Conservation (phyloP, 2,113 vertebrate species). For the Tapirus terrestris region DNA sequence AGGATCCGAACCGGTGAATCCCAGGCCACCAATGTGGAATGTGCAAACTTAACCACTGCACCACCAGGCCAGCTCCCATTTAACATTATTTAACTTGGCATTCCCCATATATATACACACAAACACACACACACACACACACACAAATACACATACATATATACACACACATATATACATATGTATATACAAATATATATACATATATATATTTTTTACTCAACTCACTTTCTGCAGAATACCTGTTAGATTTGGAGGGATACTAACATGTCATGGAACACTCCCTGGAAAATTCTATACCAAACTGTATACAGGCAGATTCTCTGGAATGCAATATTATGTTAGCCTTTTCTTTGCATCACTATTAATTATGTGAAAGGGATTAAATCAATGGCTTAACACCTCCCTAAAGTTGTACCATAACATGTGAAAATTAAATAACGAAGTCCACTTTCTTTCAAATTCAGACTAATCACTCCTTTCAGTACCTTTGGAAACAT, state of each 20-base stretch:
- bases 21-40: too few relatives aligned
- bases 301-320: neutral
- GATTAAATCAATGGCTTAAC: neutral
- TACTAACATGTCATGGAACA: neutral
- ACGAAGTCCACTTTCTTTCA: neutral
- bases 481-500: neutral
- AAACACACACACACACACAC: too few relatives aligned
- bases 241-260: neutral
- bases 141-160: too few relatives aligned
- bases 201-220: too few relatives aligned
- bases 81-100: neutral
- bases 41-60: too few relatives aligned
- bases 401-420: neutral
- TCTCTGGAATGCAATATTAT: neutral
- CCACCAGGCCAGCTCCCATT: neutral
- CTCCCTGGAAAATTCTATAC: neutral
- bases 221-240: neutral
- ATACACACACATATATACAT: too few relatives aligned
- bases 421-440: neutral
- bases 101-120: neutral
- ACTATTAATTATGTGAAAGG: neutral
- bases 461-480: neutral
- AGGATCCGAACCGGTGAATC: too few relatives aligned
- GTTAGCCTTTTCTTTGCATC: neutral
- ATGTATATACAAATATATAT: too few relatives aligned